Conservation (phyloP, 2,888 invertebrate species). For the Pelosia muscerda region DNA sequence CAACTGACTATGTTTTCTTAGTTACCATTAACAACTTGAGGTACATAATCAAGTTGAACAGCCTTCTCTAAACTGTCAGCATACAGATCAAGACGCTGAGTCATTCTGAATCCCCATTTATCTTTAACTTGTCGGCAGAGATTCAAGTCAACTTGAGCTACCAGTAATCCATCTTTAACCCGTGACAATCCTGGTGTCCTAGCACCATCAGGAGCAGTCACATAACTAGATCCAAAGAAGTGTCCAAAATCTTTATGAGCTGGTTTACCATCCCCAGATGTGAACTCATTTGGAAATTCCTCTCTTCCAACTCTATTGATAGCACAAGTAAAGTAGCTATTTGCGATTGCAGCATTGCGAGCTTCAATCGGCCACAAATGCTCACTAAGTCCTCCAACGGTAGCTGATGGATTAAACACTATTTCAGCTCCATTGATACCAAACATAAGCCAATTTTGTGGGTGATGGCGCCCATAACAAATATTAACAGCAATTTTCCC, state of each 20-base stretch:
- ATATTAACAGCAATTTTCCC: slow-evolving; percentile 98
- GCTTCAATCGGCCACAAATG: slow-evolving; percentile 99
- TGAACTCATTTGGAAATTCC: slow-evolving; percentile 88
- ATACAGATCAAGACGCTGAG: slow-evolving; percentile 96
- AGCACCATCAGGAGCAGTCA: slow-evolving; percentile 97
- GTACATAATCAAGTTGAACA: slow-evolving; percentile 67
- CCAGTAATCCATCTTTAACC: slow-evolving; percentile 93
- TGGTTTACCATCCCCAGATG: slow-evolving; percentile 89
- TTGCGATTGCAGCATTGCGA: slow-evolving; percentile 98
- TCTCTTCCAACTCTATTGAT: slow-evolving; percentile 98
- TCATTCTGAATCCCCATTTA: slow-evolving; percentile 98
- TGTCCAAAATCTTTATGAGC: slow-evolving; percentile 97
- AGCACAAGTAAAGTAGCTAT: slow-evolving; percentile 97
- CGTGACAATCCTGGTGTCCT: slow-evolving; percentile 96
- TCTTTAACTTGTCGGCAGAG: slow-evolving; percentile 98
- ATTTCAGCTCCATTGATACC: slow-evolving; percentile 99
- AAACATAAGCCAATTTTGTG: slow-evolving; percentile 99
- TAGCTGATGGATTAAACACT: slow-evolving; percentile 99
- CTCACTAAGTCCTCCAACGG: slow-evolving; percentile 93
- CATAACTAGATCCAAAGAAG: slow-evolving; percentile 98
- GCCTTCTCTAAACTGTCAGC: slow-evolving; percentile 89
- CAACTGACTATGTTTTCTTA: slow-evolving; percentile 3
- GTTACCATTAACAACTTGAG: slow-evolving; percentile 63
- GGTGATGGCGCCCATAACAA: slow-evolving; percentile 99
- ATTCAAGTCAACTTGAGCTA: slow-evolving; percentile 97